Base-by-base conservation (phyloP, 2,888 invertebrate species). In the Platerodrilus igneus region DNA sequence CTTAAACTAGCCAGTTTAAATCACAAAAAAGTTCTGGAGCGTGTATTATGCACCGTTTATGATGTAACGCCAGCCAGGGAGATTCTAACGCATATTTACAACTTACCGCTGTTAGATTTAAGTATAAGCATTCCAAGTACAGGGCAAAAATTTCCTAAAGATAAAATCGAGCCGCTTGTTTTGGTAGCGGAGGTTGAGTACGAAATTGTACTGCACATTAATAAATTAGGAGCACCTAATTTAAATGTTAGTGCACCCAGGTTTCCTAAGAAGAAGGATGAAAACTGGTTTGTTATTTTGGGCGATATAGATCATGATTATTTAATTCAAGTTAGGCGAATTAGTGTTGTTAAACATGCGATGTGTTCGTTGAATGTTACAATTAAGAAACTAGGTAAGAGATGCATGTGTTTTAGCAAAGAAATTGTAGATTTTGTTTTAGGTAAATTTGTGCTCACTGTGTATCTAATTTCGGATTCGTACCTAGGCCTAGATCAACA, bases 401-500 rank as follows among this genome's bases (percentile, higher is more conserved):
- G 7, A 7, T 16, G 17, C 7, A 23, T 23, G n/a, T n/a, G n/a
- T n/a, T n/a, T 9, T 13, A 10, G 9, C 19, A 21, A 22, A n/a
- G 5, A 14, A 18, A 18, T n/a, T 20, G 10, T 25, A 23, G 7
- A 21, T 44, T 53, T 58, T 44, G 48, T 71, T 70, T 28, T 66
- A 79, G 90, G 91, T 18, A 78, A 81, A n/a, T 72, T 81, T 27
- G 78, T 81, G 47, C 79, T 90, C 61, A 85, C 85, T 0, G 64
- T 94, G 13, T 93, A 88, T 65, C 64, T 96, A 34, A 78, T 95
- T 73, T 94, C 93, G 28, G 96, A 96, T 68, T 86, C 86, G 45
- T 93, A 95, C 59, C 75, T 96, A 48, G 95, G 95, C 2, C 71
- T 95, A 16, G 96, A 97, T 70, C 95, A 96, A 63, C 92, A 95